Base-by-base conservation (phyloP, 2,888 invertebrate species). In the Epinotia nisella region DNA sequence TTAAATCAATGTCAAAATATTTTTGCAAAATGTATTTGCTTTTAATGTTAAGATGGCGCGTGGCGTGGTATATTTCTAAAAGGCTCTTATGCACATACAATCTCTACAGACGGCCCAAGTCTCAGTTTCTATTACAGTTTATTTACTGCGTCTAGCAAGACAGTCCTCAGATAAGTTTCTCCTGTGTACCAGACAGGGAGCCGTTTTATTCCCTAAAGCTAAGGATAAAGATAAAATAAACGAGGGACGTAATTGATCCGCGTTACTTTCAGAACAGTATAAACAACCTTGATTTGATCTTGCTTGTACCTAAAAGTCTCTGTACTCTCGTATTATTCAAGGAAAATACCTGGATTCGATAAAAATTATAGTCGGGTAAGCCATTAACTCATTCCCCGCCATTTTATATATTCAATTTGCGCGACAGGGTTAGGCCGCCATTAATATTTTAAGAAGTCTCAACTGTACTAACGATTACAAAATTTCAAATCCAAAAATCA, bases 101-200 rank as follows among this genome's bases (percentile, higher is more conserved):
- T 19, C 56, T 58, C 67, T 17, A 67, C 15, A 24, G 45, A 56
- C 15, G 11, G 3, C 41, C 1, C 9, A 9, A 41, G 45, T 49
- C 58, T 24, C 24, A 7, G 58, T 58, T 62, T 64, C 64, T 71
- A 55, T 56, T 51, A 59, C 65, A 51, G 71, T 65, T 71, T 71
- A 71, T 65, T 71, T 51, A 64, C 64, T 71, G 64, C 56, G 39
- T 51, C 58, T 71, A 59, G 64, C 58, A 49, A 56, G 64, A 58
- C 58, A 56, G 58, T 71, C 49, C 53, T 71, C 17, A 49, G 71
- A 71, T 71, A 71, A 71, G 58, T 64, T 56, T n/a, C 35, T 51
- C 45, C 71, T 71, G 58, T 58, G 58, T 58, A 53, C 49, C 56
- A 65, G 65, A 58, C 71, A 24, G 58, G 13, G 24, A n/a, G 29